Evolutionary conservation across 2,113 vertebrate genomes (phyloP).

Genomic region (Peromyscus californicus): DNA sequence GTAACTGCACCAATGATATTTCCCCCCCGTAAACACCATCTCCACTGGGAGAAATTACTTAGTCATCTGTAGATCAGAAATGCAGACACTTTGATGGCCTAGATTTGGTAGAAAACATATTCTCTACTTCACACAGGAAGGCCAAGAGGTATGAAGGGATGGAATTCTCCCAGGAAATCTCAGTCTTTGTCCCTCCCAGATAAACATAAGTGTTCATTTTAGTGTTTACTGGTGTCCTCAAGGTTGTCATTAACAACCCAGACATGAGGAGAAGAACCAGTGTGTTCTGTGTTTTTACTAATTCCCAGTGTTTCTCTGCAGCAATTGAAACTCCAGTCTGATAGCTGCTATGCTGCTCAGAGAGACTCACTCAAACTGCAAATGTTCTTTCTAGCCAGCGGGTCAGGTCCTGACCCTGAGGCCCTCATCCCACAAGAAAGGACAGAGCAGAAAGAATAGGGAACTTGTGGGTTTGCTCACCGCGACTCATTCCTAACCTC

Average conservation of each 20-base stretch:
- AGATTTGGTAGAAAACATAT: not conserved
- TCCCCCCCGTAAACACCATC: constrained; percentile 11
- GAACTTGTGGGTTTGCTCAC: not conserved
- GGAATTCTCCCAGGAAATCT: not conserved
- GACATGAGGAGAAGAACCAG: not conserved
- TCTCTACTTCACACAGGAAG: not conserved
- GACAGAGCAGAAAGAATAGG: not conserved
- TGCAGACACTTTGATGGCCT: not conserved
- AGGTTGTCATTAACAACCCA: not conserved
- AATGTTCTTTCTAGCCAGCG: not conserved
- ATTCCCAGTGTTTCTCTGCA: not conserved
- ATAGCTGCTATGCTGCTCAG: not conserved
- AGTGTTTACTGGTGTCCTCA: not conserved
- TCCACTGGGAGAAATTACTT: constrained; percentile 42
- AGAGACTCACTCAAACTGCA: not conserved
- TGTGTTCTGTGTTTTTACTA: not conserved
- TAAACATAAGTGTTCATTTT: not conserved
- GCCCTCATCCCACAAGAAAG: not conserved
- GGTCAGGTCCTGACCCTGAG: not conserved
- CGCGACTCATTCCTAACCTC: not conserved
- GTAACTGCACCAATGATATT: not conserved
- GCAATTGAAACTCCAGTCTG: not conserved
- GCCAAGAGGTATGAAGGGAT: not conserved
- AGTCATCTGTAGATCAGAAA: not conserved
- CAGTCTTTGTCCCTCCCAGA: not conserved